Evolutionary conservation across 2,888 invertebrate genomes (phyloP).

Genomic region (Gortyna flavago): DNA sequence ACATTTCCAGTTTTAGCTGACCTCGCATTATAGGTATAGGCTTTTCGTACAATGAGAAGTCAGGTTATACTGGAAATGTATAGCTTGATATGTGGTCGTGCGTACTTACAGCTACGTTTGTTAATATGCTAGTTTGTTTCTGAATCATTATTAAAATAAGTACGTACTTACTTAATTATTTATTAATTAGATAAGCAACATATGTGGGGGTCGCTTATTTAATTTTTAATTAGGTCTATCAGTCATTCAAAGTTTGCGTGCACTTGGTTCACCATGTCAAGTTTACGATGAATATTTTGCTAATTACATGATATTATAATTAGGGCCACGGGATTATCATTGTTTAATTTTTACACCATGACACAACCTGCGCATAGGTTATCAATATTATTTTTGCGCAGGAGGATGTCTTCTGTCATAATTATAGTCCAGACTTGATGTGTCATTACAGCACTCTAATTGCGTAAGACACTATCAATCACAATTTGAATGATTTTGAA

Average conservation of each 20-base stretch:
- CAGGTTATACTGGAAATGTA: background rate
- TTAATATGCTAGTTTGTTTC: background rate
- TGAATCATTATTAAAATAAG: constrained; percentile 25
- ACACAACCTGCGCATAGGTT: constrained; percentile 4
- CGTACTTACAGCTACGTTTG: background rate
- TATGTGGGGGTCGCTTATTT: constrained; percentile 40
- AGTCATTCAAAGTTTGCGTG: constrained; percentile 44
- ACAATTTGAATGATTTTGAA: too few relatives aligned
- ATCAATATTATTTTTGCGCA: constrained; percentile 21
- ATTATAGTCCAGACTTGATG: background rate
- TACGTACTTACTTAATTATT: background rate
- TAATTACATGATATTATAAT: constrained; percentile 38
- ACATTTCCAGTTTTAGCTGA: background rate
- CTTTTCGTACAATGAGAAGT: too few relatives aligned
- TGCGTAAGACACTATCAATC: too few relatives aligned
- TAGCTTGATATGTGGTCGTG: background rate
- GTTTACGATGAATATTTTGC: constrained; percentile 27
- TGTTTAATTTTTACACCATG: constrained; percentile 21
- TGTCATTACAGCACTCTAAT: too few relatives aligned
- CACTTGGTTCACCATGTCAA: constrained; percentile 26
- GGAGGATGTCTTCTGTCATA: background rate
- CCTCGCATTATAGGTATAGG: background rate
- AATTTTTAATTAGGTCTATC: constrained; percentile 47
- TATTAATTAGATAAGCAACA: constrained; percentile 33
- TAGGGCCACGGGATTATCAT: constrained; percentile 11